Percentiles rank a stretch among this genome's conserved stretches.
These are phyloP conservation scores for Dasyprocta punctata DNA, from an alignment of 2,113 vertebrate species.

Conservation along the genomic window DNA sequence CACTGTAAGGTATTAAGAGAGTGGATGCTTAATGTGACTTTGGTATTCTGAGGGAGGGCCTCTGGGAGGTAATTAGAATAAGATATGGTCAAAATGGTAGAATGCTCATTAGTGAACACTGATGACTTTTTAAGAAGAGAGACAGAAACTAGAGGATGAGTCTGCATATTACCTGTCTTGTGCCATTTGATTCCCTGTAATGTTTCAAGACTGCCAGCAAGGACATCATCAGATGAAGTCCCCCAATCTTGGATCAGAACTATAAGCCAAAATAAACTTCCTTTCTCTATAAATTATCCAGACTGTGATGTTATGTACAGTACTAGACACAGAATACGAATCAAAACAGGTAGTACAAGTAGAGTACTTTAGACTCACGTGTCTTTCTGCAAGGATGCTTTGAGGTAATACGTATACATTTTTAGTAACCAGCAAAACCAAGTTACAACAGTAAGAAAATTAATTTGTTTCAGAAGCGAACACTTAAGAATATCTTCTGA, in stretches of 20 bases:
- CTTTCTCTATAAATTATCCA: neutral
- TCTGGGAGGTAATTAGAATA: neutral
- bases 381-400: conserved; percentile 27
- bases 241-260: neutral
- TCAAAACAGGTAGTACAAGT: neutral
- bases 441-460: neutral
- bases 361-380: neutral
- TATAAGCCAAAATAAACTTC: neutral
- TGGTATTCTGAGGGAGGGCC: neutral
- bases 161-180: no score
- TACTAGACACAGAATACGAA: neutral
- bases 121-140: neutral
- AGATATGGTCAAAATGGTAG: neutral
- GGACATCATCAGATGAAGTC: neutral
- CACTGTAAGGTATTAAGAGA: neutral
- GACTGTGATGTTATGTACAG: neutral
- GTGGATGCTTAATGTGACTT: neutral
- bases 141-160: neutral
- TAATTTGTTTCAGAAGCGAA: neutral
- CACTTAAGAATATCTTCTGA: conserved; percentile 5
- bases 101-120: neutral
- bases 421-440: conserved; percentile 27
- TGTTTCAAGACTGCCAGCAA: neutral
- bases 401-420: neutral
- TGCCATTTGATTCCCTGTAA: neutral